These are phyloP conservation scores for Lamprologus callipterus DNA, from an alignment of 2,113 vertebrate genomes.

Conservation along the genomic window DNA sequence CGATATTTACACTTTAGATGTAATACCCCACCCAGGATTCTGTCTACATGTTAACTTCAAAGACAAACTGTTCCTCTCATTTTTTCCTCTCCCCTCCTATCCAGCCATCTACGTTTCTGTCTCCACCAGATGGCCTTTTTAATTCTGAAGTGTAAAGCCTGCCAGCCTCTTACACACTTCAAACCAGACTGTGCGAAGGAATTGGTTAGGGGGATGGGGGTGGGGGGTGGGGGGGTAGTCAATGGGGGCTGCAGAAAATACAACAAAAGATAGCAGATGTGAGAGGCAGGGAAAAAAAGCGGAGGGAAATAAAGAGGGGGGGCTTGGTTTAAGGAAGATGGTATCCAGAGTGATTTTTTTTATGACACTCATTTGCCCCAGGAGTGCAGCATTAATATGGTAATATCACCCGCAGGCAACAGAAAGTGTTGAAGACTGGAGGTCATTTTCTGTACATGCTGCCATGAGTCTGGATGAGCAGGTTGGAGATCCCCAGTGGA, in stretches of 20 bases:
- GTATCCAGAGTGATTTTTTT: slow-evolving; percentile 10
- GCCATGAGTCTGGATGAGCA: slow-evolving; percentile 21
- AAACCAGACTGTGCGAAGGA: slow-evolving; percentile 54
- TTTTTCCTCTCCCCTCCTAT: slow-evolving; percentile 33
- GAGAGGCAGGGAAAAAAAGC: not conserved
- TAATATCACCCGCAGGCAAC: slow-evolving; percentile 48
- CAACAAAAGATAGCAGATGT: not conserved
- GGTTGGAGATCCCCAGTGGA: slow-evolving; percentile 38
- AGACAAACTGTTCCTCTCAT: slow-evolving; percentile 10
- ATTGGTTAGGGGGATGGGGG: not conserved
- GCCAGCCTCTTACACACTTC: slow-evolving; percentile 62
- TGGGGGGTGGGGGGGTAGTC: not conserved
- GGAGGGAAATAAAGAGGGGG: not conserved
- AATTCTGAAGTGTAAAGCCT: slow-evolving; percentile 57
- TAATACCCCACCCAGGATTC: slow-evolving; percentile 29
- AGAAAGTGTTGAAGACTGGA: slow-evolving; percentile 39
- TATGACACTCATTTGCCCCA: slow-evolving; percentile 47
- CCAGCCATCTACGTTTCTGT: slow-evolving; percentile 34
- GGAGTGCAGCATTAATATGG: slow-evolving; percentile 62
- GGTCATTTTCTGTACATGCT: slow-evolving; percentile 54
- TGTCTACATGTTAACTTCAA: slow-evolving; percentile 39
- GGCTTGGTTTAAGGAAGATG: slow-evolving; percentile 14
- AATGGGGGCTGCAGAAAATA: not conserved
- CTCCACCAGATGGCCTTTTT: slow-evolving; percentile 68
- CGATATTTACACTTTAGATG: slow-evolving; percentile 20